A percentile compares a stretch with the other conserved stretches of the same genome.
phyloP scores from a whole-genome alignment of 2,888 invertebrate species.

The Drosophila mimetica region DNA sequence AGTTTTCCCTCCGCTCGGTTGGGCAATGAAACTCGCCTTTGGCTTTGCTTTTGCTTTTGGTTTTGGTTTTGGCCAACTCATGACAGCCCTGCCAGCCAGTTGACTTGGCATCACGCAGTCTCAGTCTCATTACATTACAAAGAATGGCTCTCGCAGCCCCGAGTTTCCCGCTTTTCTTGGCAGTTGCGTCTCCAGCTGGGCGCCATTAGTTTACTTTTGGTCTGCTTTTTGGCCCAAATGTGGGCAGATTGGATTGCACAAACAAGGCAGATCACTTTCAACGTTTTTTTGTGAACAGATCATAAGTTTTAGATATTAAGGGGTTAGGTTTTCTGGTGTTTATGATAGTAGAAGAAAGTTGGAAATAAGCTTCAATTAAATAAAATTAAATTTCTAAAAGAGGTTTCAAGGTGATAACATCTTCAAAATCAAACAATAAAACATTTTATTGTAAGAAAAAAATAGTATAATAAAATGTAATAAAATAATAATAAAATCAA shows the following conservation, averaged over 20 bases:
- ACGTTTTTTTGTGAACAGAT: background rate
- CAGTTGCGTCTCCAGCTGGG: constrained; percentile 57
- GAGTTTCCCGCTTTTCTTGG: constrained; percentile 31
- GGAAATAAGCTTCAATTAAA: too few species aligned
- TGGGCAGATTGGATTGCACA: constrained; percentile 34
- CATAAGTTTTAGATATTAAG: background rate
- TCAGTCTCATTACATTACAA: constrained; percentile 8
- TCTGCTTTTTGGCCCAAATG: constrained; percentile 14
- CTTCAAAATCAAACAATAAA: too few species aligned
- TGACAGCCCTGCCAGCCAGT: constrained; percentile 21
- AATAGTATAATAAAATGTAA: too few species aligned
- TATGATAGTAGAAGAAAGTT: too few species aligned
- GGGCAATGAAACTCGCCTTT: constrained; percentile 42
- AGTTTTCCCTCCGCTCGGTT: constrained; percentile 22
- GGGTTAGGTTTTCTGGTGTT: background rate
- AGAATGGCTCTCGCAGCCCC: constrained; percentile 15
- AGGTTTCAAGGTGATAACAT: too few species aligned
- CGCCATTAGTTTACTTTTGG: constrained; percentile 31
- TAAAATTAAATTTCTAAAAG: too few species aligned
- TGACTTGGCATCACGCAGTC: constrained; percentile 21
- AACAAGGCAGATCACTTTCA: constrained; percentile 19
- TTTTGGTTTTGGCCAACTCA: constrained; percentile 51
- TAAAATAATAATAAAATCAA: too few species aligned
- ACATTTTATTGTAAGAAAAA: too few species aligned
- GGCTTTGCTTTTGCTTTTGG: background rate